These are phyloP conservation scores for Ramphastos sulfuratus DNA, from an alignment of 2,113 vertebrate species.

Conservation along the genomic window DNA sequence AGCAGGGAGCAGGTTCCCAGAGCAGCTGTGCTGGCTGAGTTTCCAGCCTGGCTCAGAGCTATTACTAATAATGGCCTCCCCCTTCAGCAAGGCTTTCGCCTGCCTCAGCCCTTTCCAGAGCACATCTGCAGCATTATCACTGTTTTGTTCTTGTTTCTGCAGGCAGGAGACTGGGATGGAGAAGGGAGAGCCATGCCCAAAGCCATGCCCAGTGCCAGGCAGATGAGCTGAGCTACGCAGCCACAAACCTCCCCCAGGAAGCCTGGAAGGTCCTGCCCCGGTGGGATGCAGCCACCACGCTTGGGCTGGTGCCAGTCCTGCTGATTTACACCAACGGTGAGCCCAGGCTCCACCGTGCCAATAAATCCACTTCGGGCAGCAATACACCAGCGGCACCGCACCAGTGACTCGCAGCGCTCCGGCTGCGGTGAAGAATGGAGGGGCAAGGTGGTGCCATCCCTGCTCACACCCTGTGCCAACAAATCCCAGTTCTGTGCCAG, in stretches of 20 bases:
- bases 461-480: not conserved
- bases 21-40: constrained; percentile 32
- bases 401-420: not conserved
- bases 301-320: rapidly evolving
- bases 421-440: not conserved
- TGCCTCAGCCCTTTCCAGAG: constrained; percentile 55
- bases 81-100: constrained; percentile 53
- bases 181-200: not conserved
- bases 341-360: not conserved
- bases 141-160: not conserved
- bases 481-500: not conserved
- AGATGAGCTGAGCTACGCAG: not conserved
- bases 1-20: not conserved
- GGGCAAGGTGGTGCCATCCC: not conserved
- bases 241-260: rapidly evolving
- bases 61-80: constrained; percentile 60
- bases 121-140: constrained; percentile 40
- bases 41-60: constrained; percentile 40
- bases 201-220: rapidly evolving
- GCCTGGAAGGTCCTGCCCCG: rapidly evolving
- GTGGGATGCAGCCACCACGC: not conserved
- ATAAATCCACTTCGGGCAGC: constrained; percentile 46
- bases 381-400: constrained; percentile 29
- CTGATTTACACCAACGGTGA: not conserved
- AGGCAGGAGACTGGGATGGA: not conserved